Conservation (phyloP, 2,888 invertebrate genomes). For the Folsomia candida region DNA sequence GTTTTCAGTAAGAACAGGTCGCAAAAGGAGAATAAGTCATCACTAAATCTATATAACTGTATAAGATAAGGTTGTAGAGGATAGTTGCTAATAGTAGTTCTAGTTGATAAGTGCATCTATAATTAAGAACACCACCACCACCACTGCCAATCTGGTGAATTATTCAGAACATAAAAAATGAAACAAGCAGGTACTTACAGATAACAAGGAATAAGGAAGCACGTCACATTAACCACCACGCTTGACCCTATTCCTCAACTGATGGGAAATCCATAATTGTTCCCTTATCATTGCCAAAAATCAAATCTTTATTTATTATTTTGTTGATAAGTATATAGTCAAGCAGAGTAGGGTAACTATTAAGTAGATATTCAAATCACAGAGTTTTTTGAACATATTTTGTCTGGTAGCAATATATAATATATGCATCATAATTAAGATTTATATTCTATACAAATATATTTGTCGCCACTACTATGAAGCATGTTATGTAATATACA, state of each 20-base stretch:
- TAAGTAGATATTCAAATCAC: no score
- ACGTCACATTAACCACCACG: background rate
- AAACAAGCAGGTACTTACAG: background rate
- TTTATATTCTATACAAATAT: no score
- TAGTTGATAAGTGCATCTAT: conserved; percentile 3
- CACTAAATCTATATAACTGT: conserved; percentile 86
- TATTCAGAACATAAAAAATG: no score
- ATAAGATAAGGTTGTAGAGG: conserved; percentile 62
- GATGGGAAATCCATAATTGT: no score
- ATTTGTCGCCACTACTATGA: no score
- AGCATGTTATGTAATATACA: no score
- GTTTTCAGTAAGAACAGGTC: conserved; percentile 96
- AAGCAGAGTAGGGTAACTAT: background rate
- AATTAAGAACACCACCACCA: background rate
- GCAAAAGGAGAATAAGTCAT: conserved; percentile 89
- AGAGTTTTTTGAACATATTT: no score
- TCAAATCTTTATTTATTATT: background rate
- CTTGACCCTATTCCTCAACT: no score
- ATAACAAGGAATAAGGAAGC: background rate
- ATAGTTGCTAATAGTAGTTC: no score
- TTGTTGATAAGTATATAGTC: background rate
- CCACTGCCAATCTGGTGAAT: background rate
- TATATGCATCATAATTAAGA: no score
- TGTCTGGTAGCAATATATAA: no score
- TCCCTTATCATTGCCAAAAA: background rate